Evolutionary conservation across 2,888 invertebrate species (phyloP).

Genomic region (Caenorhabditis sp.): DNA sequence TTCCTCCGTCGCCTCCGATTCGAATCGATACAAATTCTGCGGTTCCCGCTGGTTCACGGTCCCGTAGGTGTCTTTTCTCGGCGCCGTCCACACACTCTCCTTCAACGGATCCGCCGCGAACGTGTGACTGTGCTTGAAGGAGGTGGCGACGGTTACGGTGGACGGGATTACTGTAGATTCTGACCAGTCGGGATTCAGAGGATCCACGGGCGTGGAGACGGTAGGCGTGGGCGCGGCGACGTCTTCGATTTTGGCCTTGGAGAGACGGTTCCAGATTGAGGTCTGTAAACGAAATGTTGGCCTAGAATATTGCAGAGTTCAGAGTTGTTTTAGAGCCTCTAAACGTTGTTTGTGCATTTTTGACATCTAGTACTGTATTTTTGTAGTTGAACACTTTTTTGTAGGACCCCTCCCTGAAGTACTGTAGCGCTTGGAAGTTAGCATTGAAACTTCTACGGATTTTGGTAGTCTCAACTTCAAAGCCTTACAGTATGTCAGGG

Average conservation of each 20-base stretch:
- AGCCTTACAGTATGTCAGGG: too few relatives aligned
- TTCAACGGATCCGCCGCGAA: slow-evolving; percentile 10
- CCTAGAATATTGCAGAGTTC: too few relatives aligned
- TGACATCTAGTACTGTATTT: not conserved
- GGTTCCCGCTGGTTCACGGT: slow-evolving; percentile 5
- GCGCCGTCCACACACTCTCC: slow-evolving; percentile 19
- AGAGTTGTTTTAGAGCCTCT: too few relatives aligned
- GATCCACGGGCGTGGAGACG: not conserved
- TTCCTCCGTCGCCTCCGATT: slow-evolving; percentile 1
- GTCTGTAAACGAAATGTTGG: too few relatives aligned
- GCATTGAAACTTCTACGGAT: too few relatives aligned
- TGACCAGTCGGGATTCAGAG: slow-evolving; percentile 35
- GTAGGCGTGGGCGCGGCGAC: slow-evolving; percentile 13
- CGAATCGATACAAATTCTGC: slow-evolving; percentile 30
- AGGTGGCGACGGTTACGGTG: slow-evolving; percentile 9
- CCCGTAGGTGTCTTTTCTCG: slow-evolving; percentile 21
- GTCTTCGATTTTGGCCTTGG: slow-evolving; percentile 35
- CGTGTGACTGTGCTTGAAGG: slow-evolving; percentile 31
- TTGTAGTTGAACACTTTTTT: not conserved
- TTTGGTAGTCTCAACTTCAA: too few relatives aligned
- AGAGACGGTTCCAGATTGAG: slow-evolving; percentile 3
- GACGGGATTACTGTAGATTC: slow-evolving; percentile 6
- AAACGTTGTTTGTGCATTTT: too few relatives aligned
- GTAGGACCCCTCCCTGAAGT: too few relatives aligned
- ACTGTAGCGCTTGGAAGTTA: too few relatives aligned